A percentile compares a stretch with the other conserved stretches of the same genome.
Evolutionary conservation across 2,797 vertebrate species (phyloP).

Genomic region (Scolopax bukidnonensis): DNA sequence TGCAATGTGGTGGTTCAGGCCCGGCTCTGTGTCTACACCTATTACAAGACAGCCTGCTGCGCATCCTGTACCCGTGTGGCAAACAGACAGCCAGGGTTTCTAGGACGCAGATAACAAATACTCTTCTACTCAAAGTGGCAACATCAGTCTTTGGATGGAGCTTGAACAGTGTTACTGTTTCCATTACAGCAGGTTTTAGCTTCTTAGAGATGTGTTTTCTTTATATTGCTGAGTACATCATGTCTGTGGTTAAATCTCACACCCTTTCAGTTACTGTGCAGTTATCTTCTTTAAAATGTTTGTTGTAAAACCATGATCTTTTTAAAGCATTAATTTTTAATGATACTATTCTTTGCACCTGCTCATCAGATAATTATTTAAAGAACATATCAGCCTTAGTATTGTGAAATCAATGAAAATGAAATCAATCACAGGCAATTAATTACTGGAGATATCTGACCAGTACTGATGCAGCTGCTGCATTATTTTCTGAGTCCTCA

Average conservation of each 20-base stretch:
- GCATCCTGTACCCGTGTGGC: constrained; percentile 87
- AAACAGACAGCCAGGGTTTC: constrained; percentile 78
- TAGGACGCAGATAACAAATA: constrained; percentile 83
- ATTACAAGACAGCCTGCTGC: constrained; percentile 93
- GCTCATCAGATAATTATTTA: constrained; percentile 17
- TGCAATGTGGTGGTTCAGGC: constrained; percentile 98
- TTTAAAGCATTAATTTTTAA: not conserved
- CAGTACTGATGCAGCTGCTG: not conserved
- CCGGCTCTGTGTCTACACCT: constrained; percentile 94
- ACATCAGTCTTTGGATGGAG: not conserved
- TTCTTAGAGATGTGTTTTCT: not conserved
- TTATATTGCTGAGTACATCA: constrained; percentile 21
- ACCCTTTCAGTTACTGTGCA: constrained; percentile 7
- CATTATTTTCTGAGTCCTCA: not conserved
- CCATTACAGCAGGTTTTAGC: not conserved
- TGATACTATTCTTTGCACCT: constrained; percentile 21
- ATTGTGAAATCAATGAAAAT: constrained; percentile 16
- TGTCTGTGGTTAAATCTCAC: not conserved
- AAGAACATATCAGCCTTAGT: constrained; percentile 10
- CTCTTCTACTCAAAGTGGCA: not conserved
- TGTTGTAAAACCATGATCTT: constrained; percentile 41
- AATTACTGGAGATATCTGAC: constrained; percentile 3
- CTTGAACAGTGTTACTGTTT: not conserved
- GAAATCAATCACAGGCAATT: not conserved
- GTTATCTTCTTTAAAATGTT: constrained; percentile 51